These are phyloP conservation scores for Tylochromis polylepis DNA, from an alignment of 2,113 vertebrate species.

Conservation along the genomic window DNA sequence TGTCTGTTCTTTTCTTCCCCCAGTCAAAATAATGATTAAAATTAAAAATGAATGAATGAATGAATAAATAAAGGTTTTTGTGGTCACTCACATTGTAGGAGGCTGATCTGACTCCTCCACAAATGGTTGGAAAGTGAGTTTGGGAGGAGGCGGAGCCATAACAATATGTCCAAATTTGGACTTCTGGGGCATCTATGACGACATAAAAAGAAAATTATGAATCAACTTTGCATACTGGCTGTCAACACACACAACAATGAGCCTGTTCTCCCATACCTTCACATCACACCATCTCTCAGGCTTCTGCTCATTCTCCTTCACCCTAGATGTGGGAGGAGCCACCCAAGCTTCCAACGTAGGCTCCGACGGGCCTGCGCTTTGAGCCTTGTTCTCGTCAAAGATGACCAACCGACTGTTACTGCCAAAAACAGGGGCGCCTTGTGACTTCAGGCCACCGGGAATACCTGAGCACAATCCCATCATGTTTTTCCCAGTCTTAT, in stretches of 20 bases:
- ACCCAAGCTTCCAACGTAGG: constrained; percentile 74
- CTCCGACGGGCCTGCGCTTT: constrained; percentile 49
- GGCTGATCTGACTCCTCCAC: constrained; percentile 86
- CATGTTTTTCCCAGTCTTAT: background rate
- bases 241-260: background rate
- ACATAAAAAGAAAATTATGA: background rate
- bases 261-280: constrained; percentile 68
- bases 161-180: constrained; percentile 52
- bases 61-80: background rate
- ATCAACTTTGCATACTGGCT: background rate
- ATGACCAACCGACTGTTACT: constrained; percentile 70
- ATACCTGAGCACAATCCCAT: constrained; percentile 55
- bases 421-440: constrained; percentile 46
- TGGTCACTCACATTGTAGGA: constrained; percentile 84
- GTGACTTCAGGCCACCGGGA: constrained; percentile 68
- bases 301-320: constrained; percentile 86
- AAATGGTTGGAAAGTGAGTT: constrained; percentile 85
- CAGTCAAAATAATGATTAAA: fast-evolving
- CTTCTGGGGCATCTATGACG: constrained; percentile 62
- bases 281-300: constrained; percentile 83
- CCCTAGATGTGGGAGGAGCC: constrained; percentile 77
- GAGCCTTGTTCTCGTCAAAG: constrained; percentile 84
- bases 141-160: constrained; percentile 56
- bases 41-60: background rate
- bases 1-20: background rate